These are phyloP conservation scores for Lordiphosa andalusiaca DNA, from an alignment of 2,888 invertebrate genomes.

Conservation along the genomic window DNA sequence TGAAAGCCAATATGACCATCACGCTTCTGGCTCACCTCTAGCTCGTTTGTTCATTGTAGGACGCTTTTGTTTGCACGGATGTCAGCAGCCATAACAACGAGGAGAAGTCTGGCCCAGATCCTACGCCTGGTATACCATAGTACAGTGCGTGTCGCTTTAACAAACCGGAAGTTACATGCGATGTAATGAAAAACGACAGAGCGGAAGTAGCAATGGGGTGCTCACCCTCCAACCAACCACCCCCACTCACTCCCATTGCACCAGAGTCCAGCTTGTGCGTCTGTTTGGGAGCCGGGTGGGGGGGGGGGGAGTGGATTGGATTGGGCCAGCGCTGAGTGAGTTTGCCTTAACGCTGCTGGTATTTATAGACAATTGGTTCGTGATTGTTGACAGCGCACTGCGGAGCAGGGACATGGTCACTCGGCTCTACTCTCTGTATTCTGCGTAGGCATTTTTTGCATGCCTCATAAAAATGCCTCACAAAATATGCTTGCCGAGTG, in stretches of 20 bases:
- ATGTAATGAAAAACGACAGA: slow-evolving; percentile 73
- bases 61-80: slow-evolving; percentile 60
- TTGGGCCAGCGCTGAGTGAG: slow-evolving; percentile 42
- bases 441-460: slow-evolving; percentile 58
- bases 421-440: slow-evolving; percentile 15
- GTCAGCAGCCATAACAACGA: slow-evolving; percentile 65
- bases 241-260: not conserved
- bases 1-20: not conserved
- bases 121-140: slow-evolving; percentile 31
- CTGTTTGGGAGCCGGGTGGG: slow-evolving; percentile 23
- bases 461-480: slow-evolving; percentile 63
- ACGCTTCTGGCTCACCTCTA: not conserved
- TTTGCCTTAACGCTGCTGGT: slow-evolving; percentile 65
- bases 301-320: slow-evolving; percentile 6
- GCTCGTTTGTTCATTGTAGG: slow-evolving; percentile 29
- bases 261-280: slow-evolving; percentile 42
- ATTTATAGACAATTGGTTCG: slow-evolving; percentile 75
- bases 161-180: slow-evolving; percentile 75
- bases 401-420: slow-evolving; percentile 37
- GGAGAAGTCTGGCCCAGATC: slow-evolving; percentile 1
- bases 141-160: slow-evolving; percentile 71
- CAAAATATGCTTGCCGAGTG: slow-evolving; percentile 57
- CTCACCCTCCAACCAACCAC: slow-evolving; percentile 21
- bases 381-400: slow-evolving; percentile 70
- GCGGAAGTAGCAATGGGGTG: slow-evolving; percentile 63